Percentiles rank a stretch among this genome's conserved stretches.
phyloP scores from a whole-genome alignment of 2,888 invertebrate genomes.

The Heterodera filipjevi region DNA sequence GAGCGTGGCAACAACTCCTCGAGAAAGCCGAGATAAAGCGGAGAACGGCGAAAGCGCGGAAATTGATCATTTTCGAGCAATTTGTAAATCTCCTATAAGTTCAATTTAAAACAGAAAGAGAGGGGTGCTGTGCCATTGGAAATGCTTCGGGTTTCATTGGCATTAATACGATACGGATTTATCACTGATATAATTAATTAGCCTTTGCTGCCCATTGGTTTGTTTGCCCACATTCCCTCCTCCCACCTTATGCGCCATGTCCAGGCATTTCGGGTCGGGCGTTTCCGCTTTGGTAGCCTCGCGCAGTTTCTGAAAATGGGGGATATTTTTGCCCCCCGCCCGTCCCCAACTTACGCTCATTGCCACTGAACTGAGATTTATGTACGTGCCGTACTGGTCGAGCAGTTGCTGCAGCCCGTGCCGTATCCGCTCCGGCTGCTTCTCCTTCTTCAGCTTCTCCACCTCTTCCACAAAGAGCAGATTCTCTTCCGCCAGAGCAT shows the following conservation, averaged over 20 bases:
- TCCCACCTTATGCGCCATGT: conserved; percentile 51
- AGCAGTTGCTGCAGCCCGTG: conserved; percentile 53
- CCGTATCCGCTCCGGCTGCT: conserved; percentile 52
- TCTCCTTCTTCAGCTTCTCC: conserved; percentile 59
- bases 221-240: no score
- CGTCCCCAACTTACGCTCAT: conserved; percentile 50
- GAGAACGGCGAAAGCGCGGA: conserved; percentile 62
- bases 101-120: no score
- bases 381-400: conserved; percentile 51
- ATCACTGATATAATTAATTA: no score
- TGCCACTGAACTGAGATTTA: conserved; percentile 57
- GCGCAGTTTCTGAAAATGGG: conserved; percentile 45
- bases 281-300: conserved; percentile 51
- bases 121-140: no score
- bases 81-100: conserved; percentile 58
- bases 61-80: conserved; percentile 64
- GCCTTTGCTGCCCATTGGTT: no score
- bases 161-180: no score
- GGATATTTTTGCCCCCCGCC: background rate
- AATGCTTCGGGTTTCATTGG: no score
- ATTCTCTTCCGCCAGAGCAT: conserved; percentile 63
- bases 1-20: conserved; percentile 57
- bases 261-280: conserved; percentile 54
- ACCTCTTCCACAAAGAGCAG: conserved; percentile 58
- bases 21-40: conserved; percentile 53